Evolutionary conservation across 2,888 invertebrate species (phyloP), one percentile per base, ranked within the genome.

Genomic region (Pimpla rufipes): DNA sequence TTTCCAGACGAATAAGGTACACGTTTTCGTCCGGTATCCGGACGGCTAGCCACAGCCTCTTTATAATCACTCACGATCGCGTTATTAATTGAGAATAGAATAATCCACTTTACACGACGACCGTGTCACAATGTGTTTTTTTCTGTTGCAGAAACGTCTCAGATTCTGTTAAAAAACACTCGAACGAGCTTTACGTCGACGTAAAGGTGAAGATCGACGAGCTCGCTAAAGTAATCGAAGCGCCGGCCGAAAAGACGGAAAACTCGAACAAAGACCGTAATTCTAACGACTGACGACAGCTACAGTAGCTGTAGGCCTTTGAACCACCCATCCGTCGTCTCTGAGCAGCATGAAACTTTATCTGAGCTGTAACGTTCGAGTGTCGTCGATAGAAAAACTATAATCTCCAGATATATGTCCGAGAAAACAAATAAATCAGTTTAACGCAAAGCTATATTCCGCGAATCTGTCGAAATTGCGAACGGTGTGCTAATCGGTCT

Each of bases 141-240:
- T 23, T 66, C 13, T 42, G 10, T 84, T 79, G 35, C 55, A 85
- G 82, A 18, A 81, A 67, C 37, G 71, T 86, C 47, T 84, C 86
- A 10, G 78, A 81, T 1, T 76, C 70, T 23, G 81, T 81, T 2
- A 79, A 84, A 42, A 82, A 85, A 55, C 81, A 84, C 52, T 78
- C 84, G 50, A 84, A 16, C 62, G 76, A 75, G 1, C 11, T 82
- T 23, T 76, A 78, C 52, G 79, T 57, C 68, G 83, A 73, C 47
- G 50, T 79, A 0, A 85, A 74, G 42, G 74, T 29, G 35, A 71
- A 40, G 68, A 45, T 85, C 7, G 84, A 78, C 37, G 79, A 81
- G 45, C 45, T 85, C 21, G 64, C 80, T 16, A 85, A 75, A 83
- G 55, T 18, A 7, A 45, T 57, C 10, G 79, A 83, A 13, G 81